These are phyloP conservation scores for Nansenia antarctica DNA, from an alignment of 2,113 vertebrate genomes.

Conservation along the genomic window DNA sequence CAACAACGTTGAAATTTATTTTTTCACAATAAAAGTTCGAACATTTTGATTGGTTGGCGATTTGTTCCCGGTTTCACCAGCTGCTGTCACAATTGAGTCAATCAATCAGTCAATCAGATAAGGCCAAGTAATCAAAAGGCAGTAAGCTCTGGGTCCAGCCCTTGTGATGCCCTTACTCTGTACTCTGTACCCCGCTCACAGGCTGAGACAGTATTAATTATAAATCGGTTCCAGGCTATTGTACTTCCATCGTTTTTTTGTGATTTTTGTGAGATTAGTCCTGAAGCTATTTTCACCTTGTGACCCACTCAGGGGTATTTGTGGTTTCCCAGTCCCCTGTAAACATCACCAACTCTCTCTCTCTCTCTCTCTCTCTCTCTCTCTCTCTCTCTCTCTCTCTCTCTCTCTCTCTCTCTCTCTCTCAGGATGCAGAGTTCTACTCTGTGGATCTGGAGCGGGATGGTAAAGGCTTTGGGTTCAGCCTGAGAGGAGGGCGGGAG, in stretches of 20 bases:
- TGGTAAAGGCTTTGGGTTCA: conserved; percentile 97
- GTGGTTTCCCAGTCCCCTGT: conserved; percentile 5
- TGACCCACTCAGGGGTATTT: conserved; percentile 11
- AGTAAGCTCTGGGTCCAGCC: conserved; percentile 31
- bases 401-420: conserved; percentile 51
- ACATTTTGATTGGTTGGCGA: no score
- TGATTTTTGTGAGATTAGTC: conserved; percentile 49
- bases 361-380: conserved; percentile 51
- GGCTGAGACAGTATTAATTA: conserved; percentile 46
- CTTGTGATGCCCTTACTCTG: conserved; percentile 48
- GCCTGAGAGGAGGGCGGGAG: conserved; percentile 93
- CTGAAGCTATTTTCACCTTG: conserved; percentile 42
- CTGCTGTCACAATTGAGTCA: background rate
- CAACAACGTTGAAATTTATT: no score
- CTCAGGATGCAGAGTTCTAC: conserved; percentile 93
- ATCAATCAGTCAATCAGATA: background rate
- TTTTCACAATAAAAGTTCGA: no score
- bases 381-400: conserved; percentile 33
- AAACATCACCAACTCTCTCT: conserved; percentile 50
- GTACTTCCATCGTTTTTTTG: conserved; percentile 49
- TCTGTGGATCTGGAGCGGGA: conserved; percentile 96
- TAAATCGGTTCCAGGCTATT: conserved; percentile 52
- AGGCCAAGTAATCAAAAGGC: background rate
- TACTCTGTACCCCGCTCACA: conserved; percentile 48
- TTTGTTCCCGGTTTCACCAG: no score